phyloP scores from a whole-genome alignment of 37 sponge, comb jelly and placozoan genomes.

The Diacarnus erythraeanus region DNA sequence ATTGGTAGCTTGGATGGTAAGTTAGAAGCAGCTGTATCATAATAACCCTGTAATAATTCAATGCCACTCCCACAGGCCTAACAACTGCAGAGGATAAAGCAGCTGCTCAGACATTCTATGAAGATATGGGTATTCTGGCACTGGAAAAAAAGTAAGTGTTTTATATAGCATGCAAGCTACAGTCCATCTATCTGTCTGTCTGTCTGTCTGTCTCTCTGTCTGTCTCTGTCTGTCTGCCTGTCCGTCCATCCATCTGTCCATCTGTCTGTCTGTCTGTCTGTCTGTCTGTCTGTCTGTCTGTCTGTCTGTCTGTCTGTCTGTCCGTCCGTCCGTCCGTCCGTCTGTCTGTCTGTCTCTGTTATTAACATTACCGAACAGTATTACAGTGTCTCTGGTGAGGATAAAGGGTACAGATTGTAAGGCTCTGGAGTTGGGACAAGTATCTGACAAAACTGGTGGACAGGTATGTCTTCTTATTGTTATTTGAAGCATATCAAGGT shows the following conservation, averaged over 20 bases:
- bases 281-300: constrained; percentile 32
- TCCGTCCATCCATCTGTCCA: no score
- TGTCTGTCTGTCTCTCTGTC: no score
- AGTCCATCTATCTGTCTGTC: no score
- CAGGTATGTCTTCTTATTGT: constrained; percentile 41
- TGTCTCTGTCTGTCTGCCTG: no score
- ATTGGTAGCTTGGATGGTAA: constrained; percentile 78
- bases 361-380: no score
- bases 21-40: not conserved
- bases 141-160: constrained; percentile 70
- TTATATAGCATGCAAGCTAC: no score
- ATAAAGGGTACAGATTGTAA: constrained; percentile 81
- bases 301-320: no score
- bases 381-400: constrained; percentile 76
- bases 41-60: not conserved
- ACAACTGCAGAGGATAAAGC: constrained; percentile 34
- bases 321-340: no score
- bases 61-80: constrained; percentile 28
- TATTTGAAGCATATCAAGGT: no score
- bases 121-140: constrained; percentile 68
- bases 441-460: constrained; percentile 83
- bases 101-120: constrained; percentile 77
- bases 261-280: no score
- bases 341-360: no score
- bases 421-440: constrained; percentile 78